Evolutionary conservation across 2,113 vertebrate species (phyloP).

Genomic region (Cheilinus undulatus): DNA sequence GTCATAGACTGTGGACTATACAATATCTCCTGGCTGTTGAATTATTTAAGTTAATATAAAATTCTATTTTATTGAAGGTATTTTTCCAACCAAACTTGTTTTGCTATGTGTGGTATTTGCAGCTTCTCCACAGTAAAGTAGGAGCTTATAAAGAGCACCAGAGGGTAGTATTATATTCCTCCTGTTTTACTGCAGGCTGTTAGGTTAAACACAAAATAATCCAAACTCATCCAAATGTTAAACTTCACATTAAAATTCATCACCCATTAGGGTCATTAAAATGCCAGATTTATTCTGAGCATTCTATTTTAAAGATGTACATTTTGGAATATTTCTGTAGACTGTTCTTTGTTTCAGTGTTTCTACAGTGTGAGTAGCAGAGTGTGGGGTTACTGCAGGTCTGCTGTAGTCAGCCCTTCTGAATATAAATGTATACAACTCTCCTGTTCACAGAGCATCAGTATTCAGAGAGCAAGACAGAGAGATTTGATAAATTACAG

Average conservation of each 20-base stretch:
- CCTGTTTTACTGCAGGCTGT: slow-evolving; percentile 28
- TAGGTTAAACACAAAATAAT: slow-evolving; percentile 38
- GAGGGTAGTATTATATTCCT: neutral
- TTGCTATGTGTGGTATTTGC: neutral
- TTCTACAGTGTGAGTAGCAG: neutral
- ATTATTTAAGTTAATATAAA: slow-evolving; percentile 33
- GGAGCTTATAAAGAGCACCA: slow-evolving; percentile 18
- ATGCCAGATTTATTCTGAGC: slow-evolving; percentile 20
- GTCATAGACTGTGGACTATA: neutral
- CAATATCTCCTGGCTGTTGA: slow-evolving; percentile 3
- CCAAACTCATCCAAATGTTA: slow-evolving; percentile 44
- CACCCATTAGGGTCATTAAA: slow-evolving; percentile 18
- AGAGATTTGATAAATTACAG: slow-evolving; percentile 42
- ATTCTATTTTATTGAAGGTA: slow-evolving; percentile 10
- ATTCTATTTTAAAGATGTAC: neutral
- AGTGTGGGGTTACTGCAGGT: slow-evolving; percentile 7
- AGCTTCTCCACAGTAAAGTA: slow-evolving; percentile 4
- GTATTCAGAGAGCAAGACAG: slow-evolving; percentile 13
- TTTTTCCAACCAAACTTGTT: slow-evolving; percentile 17
- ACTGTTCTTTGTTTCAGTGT: slow-evolving; percentile 3
- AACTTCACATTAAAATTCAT: slow-evolving; percentile 46
- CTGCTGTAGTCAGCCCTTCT: slow-evolving; percentile 11
- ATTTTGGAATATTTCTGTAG: slow-evolving; percentile 16
- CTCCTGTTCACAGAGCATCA: slow-evolving; percentile 20
- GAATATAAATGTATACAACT: slow-evolving; percentile 32